A percentile compares a stretch with the other conserved stretches of the same genome.
Conservation (phyloP, 1,140 invertebrate genomes). For the Pachyrhynchus sulphureomaculatus region DNA sequence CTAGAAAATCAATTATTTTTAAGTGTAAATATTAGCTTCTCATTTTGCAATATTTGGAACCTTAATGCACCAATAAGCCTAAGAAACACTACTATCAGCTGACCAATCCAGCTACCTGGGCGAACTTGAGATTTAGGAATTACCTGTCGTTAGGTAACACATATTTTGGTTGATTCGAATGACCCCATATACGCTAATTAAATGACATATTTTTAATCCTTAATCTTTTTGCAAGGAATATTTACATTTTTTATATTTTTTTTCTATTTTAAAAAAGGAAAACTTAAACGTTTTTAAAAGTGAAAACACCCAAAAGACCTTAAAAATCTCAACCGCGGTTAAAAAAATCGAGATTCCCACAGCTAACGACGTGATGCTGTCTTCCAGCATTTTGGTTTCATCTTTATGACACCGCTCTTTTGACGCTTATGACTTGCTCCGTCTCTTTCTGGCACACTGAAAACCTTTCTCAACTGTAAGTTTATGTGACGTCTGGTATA, state of each 20-base stretch:
- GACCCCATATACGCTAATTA: too few relatives aligned
- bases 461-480: conserved; percentile 33
- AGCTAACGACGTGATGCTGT: conserved; percentile 34
- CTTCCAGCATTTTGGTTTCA: conserved; percentile 43
- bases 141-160: too few relatives aligned
- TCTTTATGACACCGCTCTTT: conserved; percentile 45
- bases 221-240: too few relatives aligned
- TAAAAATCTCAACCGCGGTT: conserved; percentile 7
- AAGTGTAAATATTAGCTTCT: too few relatives aligned
- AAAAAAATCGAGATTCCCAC: conserved; percentile 26
- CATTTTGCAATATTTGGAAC: too few relatives aligned
- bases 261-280: background rate
- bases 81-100: too few relatives aligned
- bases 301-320: background rate
- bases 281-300: background rate
- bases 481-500: conserved; percentile 50
- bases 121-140: too few relatives aligned
- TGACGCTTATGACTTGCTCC: conserved; percentile 46
- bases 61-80: too few relatives aligned
- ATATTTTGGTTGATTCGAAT: too few relatives aligned
- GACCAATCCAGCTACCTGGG: too few relatives aligned
- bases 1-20: too few relatives aligned
- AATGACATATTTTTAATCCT: too few relatives aligned
- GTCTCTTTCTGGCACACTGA: conserved; percentile 36
- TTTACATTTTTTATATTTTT: background rate